A percentile compares a stretch with the other conserved stretches of the same genome.
Evolutionary conservation across 2,888 invertebrate genomes (phyloP).

Genomic region (Drosophila trichaetosa): DNA sequence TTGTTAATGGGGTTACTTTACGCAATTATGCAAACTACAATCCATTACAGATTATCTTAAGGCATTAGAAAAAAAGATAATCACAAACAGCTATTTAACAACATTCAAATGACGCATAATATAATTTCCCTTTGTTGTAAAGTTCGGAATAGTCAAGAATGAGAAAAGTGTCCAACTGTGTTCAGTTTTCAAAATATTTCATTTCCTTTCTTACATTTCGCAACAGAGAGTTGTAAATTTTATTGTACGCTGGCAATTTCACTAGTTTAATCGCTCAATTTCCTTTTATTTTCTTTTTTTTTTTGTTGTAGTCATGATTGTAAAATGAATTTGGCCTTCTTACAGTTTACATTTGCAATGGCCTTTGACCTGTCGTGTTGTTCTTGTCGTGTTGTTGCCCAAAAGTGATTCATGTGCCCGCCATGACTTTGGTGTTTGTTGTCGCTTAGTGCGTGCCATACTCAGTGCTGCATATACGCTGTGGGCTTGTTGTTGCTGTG

Average conservation of each 20-base stretch:
- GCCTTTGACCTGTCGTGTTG: slow-evolving; percentile 41
- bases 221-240: slow-evolving; percentile 39
- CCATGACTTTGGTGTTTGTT: slow-evolving; percentile 40
- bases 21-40: neutral
- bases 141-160: too few relatives aligned
- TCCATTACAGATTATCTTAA: neutral
- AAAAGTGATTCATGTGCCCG: slow-evolving; percentile 51
- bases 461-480: slow-evolving; percentile 54
- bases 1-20: neutral
- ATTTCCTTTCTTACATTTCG: slow-evolving; percentile 11
- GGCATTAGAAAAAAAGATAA: neutral
- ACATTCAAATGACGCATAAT: neutral
- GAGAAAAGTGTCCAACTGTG: neutral
- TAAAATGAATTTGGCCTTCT: slow-evolving; percentile 51
- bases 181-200: neutral
- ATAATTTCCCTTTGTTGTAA: neutral
- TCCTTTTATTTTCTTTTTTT: neutral
- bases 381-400: slow-evolving; percentile 11
- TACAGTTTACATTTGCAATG: slow-evolving; percentile 51
- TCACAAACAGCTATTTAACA: neutral
- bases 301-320: slow-evolving; percentile 20
- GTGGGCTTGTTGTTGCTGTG: slow-evolving; percentile 23
- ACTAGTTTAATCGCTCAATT: slow-evolving; percentile 21
- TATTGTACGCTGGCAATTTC: slow-evolving; percentile 36
- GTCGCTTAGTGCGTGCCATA: slow-evolving; percentile 53